phyloP scores from a whole-genome alignment of 2,888 invertebrate genomes.

The Clusia tigrina region DNA sequence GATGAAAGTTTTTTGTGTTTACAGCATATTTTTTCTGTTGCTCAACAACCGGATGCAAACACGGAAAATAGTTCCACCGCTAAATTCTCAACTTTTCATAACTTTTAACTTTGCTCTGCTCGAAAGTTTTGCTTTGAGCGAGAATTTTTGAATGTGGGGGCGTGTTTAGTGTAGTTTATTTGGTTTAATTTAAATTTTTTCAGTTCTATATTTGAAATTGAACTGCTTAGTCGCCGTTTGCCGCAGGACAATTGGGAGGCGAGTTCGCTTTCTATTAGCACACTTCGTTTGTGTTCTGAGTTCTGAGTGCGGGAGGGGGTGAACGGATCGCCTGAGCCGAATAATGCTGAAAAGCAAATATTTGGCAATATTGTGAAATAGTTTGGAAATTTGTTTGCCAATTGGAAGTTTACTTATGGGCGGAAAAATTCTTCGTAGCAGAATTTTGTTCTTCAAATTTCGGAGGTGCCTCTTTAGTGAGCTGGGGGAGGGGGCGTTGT shows the following conservation, averaged over 20 bases:
- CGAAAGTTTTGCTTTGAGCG: not conserved
- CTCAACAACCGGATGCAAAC: not conserved
- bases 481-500: too few species aligned
- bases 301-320: too few species aligned
- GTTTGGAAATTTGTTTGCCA: not conserved
- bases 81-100: not conserved
- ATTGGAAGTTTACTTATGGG: too few species aligned
- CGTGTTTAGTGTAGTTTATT: too few species aligned
- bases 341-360: not conserved
- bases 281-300: not conserved
- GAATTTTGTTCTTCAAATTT: too few species aligned
- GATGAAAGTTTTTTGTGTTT: not conserved
- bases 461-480: too few species aligned
- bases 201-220: not conserved
- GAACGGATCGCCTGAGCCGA: too few species aligned
- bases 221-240: not conserved
- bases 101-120: not conserved
- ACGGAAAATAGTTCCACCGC: not conserved
- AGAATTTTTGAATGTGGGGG: not conserved
- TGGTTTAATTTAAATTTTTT: not conserved
- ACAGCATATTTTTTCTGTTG: not conserved
- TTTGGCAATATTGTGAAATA: not conserved
- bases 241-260: too few species aligned
- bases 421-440: too few species aligned
- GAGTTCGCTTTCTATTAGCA: too few species aligned